phyloP scores from a whole-genome alignment of 2,113 vertebrate genomes.

The Nettapus auritus region DNA sequence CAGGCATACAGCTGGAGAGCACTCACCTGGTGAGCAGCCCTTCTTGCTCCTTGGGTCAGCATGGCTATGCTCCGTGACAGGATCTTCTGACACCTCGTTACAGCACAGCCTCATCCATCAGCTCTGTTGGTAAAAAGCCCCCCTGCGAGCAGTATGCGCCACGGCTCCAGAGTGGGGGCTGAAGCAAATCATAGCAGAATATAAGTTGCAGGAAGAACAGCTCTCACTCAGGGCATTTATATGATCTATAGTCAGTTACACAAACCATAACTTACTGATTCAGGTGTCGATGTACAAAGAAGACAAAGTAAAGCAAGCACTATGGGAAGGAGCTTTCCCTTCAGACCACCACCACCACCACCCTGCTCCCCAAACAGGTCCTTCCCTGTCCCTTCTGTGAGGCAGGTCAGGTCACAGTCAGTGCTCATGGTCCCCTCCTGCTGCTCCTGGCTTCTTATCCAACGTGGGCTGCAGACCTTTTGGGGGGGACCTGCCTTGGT shows the following conservation, averaged over 20 bases:
- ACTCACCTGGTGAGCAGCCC: too few relatives aligned
- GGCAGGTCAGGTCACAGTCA: fast-evolving
- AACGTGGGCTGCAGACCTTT: fast-evolving
- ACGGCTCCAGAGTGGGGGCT: too few relatives aligned
- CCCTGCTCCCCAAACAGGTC: neutral
- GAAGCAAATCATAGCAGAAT: neutral
- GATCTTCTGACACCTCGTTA: neutral
- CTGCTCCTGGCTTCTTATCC: neutral
- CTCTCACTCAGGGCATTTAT: neutral
- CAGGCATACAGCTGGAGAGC: too few relatives aligned
- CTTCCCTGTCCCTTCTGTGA: fast-evolving
- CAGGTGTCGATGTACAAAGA: neutral
- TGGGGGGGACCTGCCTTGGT: neutral
- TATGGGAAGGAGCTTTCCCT: neutral
- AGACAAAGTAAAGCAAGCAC: neutral
- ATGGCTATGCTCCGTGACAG: neutral
- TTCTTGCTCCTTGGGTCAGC: neutral
- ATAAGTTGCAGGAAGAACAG: neutral
- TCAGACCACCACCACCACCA: neutral
- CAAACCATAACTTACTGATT: neutral
- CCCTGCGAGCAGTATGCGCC: too few relatives aligned
- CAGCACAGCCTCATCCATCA: neutral
- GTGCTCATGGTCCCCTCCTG: neutral
- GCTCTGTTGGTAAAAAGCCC: neutral
- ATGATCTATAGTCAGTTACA: neutral